phyloP scores from a whole-genome alignment of 2,797 vertebrate species.

The Myiotriccus ornatus region DNA sequence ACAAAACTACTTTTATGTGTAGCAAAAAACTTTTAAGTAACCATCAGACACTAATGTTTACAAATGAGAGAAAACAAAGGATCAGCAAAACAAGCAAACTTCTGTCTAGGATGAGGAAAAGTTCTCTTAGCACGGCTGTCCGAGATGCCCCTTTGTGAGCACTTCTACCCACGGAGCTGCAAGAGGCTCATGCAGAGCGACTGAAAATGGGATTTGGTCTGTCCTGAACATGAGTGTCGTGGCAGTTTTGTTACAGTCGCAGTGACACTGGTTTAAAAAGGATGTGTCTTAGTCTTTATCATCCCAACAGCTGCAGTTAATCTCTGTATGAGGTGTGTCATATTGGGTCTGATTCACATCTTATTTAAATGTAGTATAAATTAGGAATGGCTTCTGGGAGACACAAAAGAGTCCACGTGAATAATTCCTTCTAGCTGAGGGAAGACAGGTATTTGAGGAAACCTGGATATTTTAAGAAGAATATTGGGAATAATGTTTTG shows the following conservation, averaged over 20 bases:
- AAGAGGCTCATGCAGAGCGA: fast-evolving
- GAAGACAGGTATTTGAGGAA: background rate
- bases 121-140: background rate
- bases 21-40: background rate
- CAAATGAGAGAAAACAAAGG: background rate
- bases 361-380: background rate
- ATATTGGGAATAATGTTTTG: background rate
- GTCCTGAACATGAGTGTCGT: background rate
- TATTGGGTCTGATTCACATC: background rate
- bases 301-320: background rate
- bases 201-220: background rate
- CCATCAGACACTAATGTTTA: background rate
- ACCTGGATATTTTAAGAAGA: background rate
- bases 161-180: background rate
- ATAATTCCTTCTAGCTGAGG: background rate
- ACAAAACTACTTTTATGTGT: background rate
- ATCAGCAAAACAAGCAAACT: background rate
- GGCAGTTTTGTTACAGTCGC: background rate
- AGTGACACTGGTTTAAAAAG: background rate
- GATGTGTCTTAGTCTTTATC: background rate
- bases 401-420: background rate
- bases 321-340: background rate
- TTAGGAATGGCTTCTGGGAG: background rate
- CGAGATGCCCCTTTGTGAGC: no score
- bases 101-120: background rate